Evolutionary conservation across 1,140 invertebrate genomes (phyloP), one percentile per base, ranked within the genome.

Genomic region (Gonatopus flavifemur): DNA sequence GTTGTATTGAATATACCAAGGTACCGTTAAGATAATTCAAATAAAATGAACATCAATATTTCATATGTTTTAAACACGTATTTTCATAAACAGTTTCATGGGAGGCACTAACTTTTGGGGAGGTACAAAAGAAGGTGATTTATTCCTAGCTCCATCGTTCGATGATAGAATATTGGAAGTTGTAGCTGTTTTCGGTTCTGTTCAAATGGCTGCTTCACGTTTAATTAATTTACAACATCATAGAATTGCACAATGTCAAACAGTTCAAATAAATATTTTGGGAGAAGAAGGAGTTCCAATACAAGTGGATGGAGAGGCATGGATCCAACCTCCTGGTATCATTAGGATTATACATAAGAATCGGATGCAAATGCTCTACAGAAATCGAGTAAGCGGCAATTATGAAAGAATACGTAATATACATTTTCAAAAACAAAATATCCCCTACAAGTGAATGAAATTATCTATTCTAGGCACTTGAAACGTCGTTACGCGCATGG

Each of bases 101-200:
- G 96, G 96, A 7, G 96, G 96, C 24, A 95, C 94, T n/a, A 98
- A 98, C 75, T 98, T 98, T 71, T 98, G 96, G 96, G 95, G 94
- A 49, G 91, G 90, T 2, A 88, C 86, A 5, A 91, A 94, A 70
- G 90, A 90, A 62, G 92, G 93, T 59, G 91, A 94, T 57, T 81
- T 91, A 12, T 96, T 95, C 66, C 74, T 94, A 10, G 86, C 90
- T 1, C 93, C 91, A 1, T 90, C 89, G 3, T 94, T 96, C 62
- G 94, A 98, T 77, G 94, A 98, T 77, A 85, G 91, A 39, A 89
- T 97, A 40, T 78, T 98, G 6, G 92, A 97, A 81, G 95, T 98
- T 12, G 94, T 98, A 3, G 94, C 94, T 9, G 94, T 98, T 0
- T 98, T 97, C 76, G 94, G 94, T 0, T 94, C 93, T 0, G 91